These are phyloP conservation scores for Cenopis cana DNA, from an alignment of 2,888 invertebrate genomes.

Conservation along the genomic window DNA sequence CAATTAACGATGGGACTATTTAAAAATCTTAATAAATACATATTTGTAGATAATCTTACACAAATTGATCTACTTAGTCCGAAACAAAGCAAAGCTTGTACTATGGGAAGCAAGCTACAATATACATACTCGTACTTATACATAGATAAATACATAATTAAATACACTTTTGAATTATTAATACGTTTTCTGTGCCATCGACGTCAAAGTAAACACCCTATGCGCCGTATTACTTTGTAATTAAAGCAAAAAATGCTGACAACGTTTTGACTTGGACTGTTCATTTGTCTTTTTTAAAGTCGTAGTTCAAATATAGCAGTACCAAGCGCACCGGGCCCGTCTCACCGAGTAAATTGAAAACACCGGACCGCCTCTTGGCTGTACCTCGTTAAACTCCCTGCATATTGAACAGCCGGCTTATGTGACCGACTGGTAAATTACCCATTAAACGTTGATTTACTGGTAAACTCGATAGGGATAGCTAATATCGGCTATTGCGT, in stretches of 20 bases:
- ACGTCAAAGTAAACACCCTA: no score
- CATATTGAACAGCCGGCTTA: slow-evolving; percentile 49
- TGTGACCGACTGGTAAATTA: slow-evolving; percentile 37
- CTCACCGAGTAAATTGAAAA: slow-evolving; percentile 48
- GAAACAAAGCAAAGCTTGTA: no score
- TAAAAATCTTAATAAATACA: no score
- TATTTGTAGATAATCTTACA: no score
- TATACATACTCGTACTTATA: no score
- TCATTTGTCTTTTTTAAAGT: neutral
- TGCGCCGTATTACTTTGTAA: no score
- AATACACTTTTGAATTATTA: neutral
- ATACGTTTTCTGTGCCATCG: neutral
- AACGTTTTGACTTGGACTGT: no score
- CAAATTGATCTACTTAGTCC: no score
- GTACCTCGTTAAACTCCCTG: slow-evolving; percentile 49
- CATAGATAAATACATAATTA: no score
- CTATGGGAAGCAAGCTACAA: no score
- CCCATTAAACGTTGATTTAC: slow-evolving; percentile 35
- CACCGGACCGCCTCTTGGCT: slow-evolving; percentile 50
- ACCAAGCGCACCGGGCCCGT: slow-evolving; percentile 39
- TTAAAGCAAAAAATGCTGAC: no score
- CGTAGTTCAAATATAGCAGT: slow-evolving; percentile 17
- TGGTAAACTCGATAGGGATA: slow-evolving; percentile 21
- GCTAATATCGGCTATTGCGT: slow-evolving; percentile 30
- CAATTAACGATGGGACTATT: no score